Conservation (phyloP, 1,140 invertebrate genomes). For the Hylaeus anthracinus region DNA sequence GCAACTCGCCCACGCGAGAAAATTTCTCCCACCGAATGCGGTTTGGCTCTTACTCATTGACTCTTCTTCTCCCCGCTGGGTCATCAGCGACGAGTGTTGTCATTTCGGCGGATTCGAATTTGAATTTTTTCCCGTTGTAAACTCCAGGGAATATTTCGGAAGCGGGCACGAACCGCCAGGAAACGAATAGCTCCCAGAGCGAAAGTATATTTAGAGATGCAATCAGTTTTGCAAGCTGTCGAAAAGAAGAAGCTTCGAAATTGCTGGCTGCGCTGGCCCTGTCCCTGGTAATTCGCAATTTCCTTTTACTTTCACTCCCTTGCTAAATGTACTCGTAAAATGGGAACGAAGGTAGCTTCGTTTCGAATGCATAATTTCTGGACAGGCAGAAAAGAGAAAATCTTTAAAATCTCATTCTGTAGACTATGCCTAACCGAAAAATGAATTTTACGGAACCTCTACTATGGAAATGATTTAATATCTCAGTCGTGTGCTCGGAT, state of each 20-base stretch:
- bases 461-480: too few species aligned
- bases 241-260: not conserved
- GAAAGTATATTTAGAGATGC: not conserved
- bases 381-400: too few species aligned
- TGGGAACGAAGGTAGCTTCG: not conserved
- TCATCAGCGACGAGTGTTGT: not conserved
- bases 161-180: too few species aligned
- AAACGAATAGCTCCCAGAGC: not conserved
- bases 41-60: not conserved
- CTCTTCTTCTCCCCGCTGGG: too few species aligned
- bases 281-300: not conserved
- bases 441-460: too few species aligned
- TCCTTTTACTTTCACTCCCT: not conserved
- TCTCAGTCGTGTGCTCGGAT: too few species aligned
- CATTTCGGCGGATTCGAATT: not conserved
- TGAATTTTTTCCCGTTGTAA: not conserved
- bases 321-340: too few species aligned
- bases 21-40: not conserved
- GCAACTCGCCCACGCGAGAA: not conserved
- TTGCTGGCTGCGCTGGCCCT: not conserved
- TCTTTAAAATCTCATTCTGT: too few species aligned
- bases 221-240: not conserved
- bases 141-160: constrained; percentile 6
- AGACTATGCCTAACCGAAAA: too few species aligned
- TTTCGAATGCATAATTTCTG: not conserved